A percentile compares a stretch with the other conserved stretches of the same genome.
phyloP scores from a whole-genome alignment of 2,113 vertebrate genomes.

The Sinocyclocheilus maitianheensis region DNA sequence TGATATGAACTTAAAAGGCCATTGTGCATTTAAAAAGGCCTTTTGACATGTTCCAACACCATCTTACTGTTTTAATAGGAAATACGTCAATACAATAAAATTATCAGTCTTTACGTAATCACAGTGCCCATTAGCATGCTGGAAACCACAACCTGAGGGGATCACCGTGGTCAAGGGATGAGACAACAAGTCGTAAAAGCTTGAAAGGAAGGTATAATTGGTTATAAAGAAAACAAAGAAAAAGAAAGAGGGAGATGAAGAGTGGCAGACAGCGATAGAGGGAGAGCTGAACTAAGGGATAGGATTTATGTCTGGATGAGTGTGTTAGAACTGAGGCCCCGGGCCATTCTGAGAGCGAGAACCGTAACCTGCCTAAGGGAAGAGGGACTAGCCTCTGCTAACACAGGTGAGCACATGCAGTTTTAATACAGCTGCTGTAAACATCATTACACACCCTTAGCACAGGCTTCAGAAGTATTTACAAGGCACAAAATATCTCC shows the following conservation, averaged over 20 bases:
- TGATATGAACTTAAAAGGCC: neutral
- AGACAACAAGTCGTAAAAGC: slow-evolving; percentile 32
- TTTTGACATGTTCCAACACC: neutral
- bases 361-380: slow-evolving; percentile 57
- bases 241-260: slow-evolving; percentile 44
- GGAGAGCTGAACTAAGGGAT: slow-evolving; percentile 23
- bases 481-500: neutral
- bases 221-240: slow-evolving; percentile 24
- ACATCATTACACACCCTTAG: slow-evolving; percentile 35
- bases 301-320: slow-evolving; percentile 50
- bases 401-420: slow-evolving; percentile 55
- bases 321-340: slow-evolving; percentile 56
- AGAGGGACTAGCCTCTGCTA: slow-evolving; percentile 48
- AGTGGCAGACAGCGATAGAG: slow-evolving; percentile 37
- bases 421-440: slow-evolving; percentile 47
- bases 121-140: neutral
- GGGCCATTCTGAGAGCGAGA: slow-evolving; percentile 58
- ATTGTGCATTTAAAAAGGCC: too few species aligned
- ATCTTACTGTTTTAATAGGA: neutral
- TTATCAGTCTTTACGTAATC: slow-evolving; percentile 19
- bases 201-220: slow-evolving; percentile 40
- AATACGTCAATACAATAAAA: neutral
- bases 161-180: neutral
- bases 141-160: slow-evolving; percentile 11
- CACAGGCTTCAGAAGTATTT: slow-evolving; percentile 40